Evolutionary conservation across 2,113 vertebrate species (phyloP).

Genomic region (Mesocricetus auratus): DNA sequence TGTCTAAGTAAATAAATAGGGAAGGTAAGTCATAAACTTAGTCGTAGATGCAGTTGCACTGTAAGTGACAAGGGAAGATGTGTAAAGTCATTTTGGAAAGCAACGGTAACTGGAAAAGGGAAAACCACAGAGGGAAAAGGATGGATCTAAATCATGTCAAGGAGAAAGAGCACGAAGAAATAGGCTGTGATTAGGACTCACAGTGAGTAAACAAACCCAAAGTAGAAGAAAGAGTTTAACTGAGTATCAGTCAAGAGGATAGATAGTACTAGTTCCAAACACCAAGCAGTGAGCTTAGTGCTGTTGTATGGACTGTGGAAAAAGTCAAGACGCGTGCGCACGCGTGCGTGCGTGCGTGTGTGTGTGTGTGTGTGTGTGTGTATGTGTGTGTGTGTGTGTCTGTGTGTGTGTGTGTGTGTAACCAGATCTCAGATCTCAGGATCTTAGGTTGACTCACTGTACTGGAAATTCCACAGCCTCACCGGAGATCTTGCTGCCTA

Average conservation of each 20-base stretch:
- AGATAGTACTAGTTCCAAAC: not conserved
- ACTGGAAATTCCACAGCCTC: not conserved
- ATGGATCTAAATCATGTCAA: slow-evolving; percentile 39
- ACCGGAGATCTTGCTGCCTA: not conserved
- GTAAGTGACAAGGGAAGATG: not conserved
- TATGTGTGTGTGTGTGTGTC: not conserved
- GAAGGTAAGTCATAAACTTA: fast-evolving
- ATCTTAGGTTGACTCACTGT: not conserved
- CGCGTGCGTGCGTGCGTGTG: not conserved
- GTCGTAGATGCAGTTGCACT: not conserved
- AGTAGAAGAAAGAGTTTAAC: not conserved
- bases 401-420: not conserved
- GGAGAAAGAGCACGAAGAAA: not conserved
- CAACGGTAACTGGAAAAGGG: slow-evolving; percentile 21
- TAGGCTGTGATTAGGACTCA: not conserved
- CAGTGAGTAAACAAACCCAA: not conserved
- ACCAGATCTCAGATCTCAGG: not conserved
- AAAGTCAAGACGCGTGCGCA: not conserved
- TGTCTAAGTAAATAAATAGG: not conserved
- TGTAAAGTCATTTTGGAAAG: not conserved
- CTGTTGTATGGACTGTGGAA: slow-evolving; percentile 35
- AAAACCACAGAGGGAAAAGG: not conserved
- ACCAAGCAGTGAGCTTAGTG: not conserved
- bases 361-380: not conserved
- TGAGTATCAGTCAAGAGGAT: slow-evolving; percentile 6